These are phyloP conservation scores for Drosophila borealis DNA, from an alignment of 2,888 invertebrate species.

Conservation along the genomic window DNA sequence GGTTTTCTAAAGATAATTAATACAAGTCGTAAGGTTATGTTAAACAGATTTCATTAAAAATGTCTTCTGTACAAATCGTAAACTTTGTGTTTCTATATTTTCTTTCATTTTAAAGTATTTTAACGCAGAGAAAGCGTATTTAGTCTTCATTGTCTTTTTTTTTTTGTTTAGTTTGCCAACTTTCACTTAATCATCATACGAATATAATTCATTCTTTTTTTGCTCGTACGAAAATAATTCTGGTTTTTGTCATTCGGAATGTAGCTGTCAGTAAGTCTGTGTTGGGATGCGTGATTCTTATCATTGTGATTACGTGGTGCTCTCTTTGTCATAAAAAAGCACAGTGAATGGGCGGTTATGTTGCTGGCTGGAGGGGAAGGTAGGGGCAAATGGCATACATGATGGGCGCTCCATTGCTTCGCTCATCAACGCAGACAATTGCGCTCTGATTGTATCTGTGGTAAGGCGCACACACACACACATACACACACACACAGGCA, in stretches of 20 bases:
- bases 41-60: too few relatives aligned
- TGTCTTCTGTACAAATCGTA: too few relatives aligned
- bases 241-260: slow-evolving; percentile 43
- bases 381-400: slow-evolving; percentile 34
- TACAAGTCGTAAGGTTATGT: too few relatives aligned
- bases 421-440: slow-evolving; percentile 78
- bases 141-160: not conserved
- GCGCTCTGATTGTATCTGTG: slow-evolving; percentile 77
- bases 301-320: slow-evolving; percentile 76
- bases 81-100: too few relatives aligned
- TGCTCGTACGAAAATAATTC: slow-evolving; percentile 52
- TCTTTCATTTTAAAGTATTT: not conserved
- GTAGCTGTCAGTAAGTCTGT: slow-evolving; percentile 47
- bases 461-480: slow-evolving; percentile 27
- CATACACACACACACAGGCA: slow-evolving; percentile 44
- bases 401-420: slow-evolving; percentile 53
- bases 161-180: slow-evolving; percentile 28
- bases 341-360: slow-evolving; percentile 29
- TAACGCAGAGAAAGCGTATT: slow-evolving; percentile 20
- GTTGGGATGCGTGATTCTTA: slow-evolving; percentile 66
- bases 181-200: slow-evolving; percentile 64
- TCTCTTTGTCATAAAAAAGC: slow-evolving; percentile 65
- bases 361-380: not conserved
- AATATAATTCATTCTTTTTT: slow-evolving; percentile 21
- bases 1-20: too few relatives aligned